These are phyloP conservation scores for Platysteira castanea DNA, from an alignment of 2,113 vertebrate genomes.

Conservation along the genomic window DNA sequence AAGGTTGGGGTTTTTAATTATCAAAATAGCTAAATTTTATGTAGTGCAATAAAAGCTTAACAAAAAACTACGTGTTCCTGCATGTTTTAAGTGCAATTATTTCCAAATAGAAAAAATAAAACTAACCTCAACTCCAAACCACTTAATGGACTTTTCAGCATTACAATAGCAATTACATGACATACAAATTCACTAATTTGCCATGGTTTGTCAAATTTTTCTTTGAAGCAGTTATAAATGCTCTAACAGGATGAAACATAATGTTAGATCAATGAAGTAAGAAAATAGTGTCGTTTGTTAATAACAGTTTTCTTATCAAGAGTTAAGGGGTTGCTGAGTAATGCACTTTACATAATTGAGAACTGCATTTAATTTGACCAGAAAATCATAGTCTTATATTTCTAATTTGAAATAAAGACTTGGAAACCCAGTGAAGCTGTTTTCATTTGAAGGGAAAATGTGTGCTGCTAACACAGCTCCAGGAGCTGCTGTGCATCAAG, in stretches of 20 bases:
- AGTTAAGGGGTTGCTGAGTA: neutral
- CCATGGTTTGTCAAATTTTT: neutral
- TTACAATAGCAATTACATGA: neutral
- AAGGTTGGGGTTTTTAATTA: neutral
- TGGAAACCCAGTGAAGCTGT: neutral
- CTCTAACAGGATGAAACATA: neutral
- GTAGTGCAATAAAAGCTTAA: neutral
- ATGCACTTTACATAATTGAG: slow-evolving; percentile 5
- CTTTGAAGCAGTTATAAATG: neutral
- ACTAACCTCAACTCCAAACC: neutral
- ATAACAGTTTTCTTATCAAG: neutral
- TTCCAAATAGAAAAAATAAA: neutral
- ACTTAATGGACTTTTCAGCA: neutral
- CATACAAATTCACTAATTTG: neutral
- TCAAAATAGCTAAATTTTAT: neutral
- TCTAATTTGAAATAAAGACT: neutral
- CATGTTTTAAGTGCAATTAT: neutral
- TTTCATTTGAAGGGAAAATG: neutral
- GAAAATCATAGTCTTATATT: neutral
- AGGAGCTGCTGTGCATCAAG: neutral
- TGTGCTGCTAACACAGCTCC: neutral
- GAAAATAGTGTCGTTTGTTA: neutral
- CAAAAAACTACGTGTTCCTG: neutral
- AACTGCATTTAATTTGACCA: neutral
- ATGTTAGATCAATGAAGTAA: neutral